Evolutionary conservation across 1,140 invertebrate genomes (phyloP).

Genomic region (Drosophila carrolli): DNA sequence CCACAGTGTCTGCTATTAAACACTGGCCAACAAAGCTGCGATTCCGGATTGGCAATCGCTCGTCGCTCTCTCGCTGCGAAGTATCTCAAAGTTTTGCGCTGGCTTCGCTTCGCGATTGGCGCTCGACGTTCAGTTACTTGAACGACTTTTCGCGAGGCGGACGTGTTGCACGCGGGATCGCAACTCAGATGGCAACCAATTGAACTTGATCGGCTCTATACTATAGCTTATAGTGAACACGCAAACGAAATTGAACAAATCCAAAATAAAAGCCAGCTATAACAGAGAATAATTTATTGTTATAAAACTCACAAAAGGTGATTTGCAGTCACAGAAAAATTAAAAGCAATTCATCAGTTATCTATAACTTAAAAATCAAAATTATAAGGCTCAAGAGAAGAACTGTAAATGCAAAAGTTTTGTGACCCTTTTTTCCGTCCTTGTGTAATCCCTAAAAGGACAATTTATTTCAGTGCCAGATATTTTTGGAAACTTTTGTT

Average conservation of each 20-base stretch:
- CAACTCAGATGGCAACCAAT: constrained; percentile 56
- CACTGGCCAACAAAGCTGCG: constrained; percentile 66
- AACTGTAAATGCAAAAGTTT: constrained; percentile 21
- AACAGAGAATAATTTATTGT: constrained; percentile 29
- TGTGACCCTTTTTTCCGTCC: constrained; percentile 22
- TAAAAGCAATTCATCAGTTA: not conserved
- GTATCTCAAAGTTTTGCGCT: constrained; percentile 28
- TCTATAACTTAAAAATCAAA: not conserved
- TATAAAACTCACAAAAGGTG: constrained; percentile 38
- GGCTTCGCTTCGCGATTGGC: constrained; percentile 24
- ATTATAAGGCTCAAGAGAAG: constrained; percentile 4
- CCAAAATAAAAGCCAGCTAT: constrained; percentile 24
- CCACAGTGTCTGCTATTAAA: constrained; percentile 34
- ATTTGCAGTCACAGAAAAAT: not conserved
- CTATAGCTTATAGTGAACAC: constrained; percentile 54
- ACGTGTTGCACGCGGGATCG: constrained; percentile 56
- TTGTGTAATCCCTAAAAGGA: constrained; percentile 31
- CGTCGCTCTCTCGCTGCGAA: constrained; percentile 3
- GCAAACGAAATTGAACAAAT: constrained; percentile 42
- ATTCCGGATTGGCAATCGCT: constrained; percentile 9
- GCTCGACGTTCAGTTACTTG: constrained; percentile 67
- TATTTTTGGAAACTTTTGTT: constrained; percentile 34
- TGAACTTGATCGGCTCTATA: constrained; percentile 56
- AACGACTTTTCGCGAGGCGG: constrained; percentile 80
- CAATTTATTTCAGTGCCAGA: constrained; percentile 21